phyloP scores from a whole-genome alignment of 1,140 invertebrate species.

The Lethrus apterus region DNA sequence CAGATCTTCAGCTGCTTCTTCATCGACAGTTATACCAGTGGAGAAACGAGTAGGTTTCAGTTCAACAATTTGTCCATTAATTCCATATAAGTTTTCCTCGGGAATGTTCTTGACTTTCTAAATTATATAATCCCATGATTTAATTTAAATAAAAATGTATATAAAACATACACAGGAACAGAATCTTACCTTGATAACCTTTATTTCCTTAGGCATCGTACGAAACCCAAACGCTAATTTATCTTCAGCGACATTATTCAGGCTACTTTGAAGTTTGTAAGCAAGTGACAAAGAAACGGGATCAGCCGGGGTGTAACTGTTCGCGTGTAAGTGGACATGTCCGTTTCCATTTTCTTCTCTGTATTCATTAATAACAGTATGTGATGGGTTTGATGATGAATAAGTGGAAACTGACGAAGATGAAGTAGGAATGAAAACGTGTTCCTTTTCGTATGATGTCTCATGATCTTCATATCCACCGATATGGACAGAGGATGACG shows the following conservation, averaged over 20 bases:
- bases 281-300: conserved; percentile 26
- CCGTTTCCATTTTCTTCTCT: too few relatives aligned
- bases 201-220: conserved; percentile 20
- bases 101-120: conserved; percentile 18
- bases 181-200: conserved; percentile 2
- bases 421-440: too few relatives aligned
- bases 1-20: conserved; percentile 29
- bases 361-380: too few relatives aligned
- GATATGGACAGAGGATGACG: too few relatives aligned
- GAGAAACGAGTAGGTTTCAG: conserved; percentile 23
- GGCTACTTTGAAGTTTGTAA: conserved; percentile 22
- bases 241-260: conserved; percentile 22
- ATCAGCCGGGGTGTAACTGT: conserved; percentile 20
- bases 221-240: conserved; percentile 28
- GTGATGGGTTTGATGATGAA: too few relatives aligned
- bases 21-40: conserved; percentile 19
- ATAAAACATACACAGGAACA: neutral
- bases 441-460: too few relatives aligned
- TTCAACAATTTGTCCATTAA: conserved; percentile 33
- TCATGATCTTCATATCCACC: too few relatives aligned
- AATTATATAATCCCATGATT: neutral
- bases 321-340: too few relatives aligned
- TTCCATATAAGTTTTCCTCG: conserved; percentile 28
- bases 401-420: too few relatives aligned
- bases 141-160: neutral